Percentiles rank a stretch among this genome's conserved stretches.
These are phyloP conservation scores for Sympetrum striolatum DNA, from an alignment of 2,888 invertebrate species.

Conservation along the genomic window DNA sequence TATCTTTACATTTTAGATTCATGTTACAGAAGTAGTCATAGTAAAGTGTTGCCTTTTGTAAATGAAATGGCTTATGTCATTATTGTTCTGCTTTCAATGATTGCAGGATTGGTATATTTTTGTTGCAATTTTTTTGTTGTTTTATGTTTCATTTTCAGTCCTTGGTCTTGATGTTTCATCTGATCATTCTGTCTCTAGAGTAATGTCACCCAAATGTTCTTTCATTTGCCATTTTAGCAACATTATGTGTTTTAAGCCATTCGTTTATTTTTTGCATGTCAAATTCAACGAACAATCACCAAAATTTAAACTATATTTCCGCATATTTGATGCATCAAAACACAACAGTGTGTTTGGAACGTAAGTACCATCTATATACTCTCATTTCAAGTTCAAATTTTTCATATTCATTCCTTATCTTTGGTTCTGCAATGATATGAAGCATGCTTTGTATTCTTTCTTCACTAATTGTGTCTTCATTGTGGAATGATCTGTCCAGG, in stretches of 20 bases:
- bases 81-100: no score
- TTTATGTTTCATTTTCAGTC: no score
- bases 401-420: background rate
- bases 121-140: no score
- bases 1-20: no score
- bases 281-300: background rate
- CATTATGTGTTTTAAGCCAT: background rate
- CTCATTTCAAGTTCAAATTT: background rate
- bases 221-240: background rate
- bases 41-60: no score
- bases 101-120: no score
- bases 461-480: background rate
- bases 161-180: no score
- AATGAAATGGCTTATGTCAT: no score
- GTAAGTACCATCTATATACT: background rate
- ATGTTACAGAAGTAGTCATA: no score
- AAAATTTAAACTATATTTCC: conserved; percentile 20
- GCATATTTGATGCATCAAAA: background rate
- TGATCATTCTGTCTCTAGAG: no score
- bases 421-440: background rate
- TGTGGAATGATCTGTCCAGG: no score
- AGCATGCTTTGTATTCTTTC: background rate
- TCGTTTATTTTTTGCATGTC: background rate
- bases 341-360: background rate
- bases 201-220: background rate